Conservation (phyloP, 30 jellyfish, hydroid and myxozoan genomes). For the Morbakka virulenta region DNA sequence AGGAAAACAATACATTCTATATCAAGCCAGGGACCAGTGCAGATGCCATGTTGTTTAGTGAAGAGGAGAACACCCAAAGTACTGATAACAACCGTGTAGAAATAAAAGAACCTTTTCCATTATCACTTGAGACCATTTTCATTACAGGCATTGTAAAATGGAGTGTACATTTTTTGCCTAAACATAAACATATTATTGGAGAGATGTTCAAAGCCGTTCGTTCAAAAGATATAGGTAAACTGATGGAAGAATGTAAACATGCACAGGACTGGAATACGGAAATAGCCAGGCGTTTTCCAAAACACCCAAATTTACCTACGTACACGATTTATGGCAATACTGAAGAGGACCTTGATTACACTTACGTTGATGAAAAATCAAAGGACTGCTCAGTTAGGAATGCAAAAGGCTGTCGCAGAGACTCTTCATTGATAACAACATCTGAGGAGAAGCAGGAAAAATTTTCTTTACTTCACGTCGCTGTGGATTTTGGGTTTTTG, state of each 20-base stretch:
- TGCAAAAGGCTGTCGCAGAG: conserved; percentile 43
- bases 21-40: too few relatives aligned
- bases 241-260: conserved; percentile 9
- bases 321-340: conserved; percentile 40
- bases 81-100: too few relatives aligned
- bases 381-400: too few relatives aligned
- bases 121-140: conserved; percentile 21
- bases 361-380: conserved; percentile 35
- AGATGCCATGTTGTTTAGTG: too few relatives aligned
- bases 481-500: conserved; percentile 58
- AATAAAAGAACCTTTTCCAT: too few relatives aligned
- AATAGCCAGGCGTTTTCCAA: background rate
- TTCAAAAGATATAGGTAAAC: background rate
- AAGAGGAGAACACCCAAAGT: too few relatives aligned
- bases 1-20: too few relatives aligned
- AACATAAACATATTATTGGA: conserved; percentile 33
- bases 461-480: conserved; percentile 74
- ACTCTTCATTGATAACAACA: conserved; percentile 1
- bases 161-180: conserved; percentile 58
- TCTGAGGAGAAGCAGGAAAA: conserved; percentile 40
- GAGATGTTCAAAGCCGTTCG: conserved; percentile 63
- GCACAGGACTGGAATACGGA: conserved; percentile 66
- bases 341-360: conserved; percentile 54
- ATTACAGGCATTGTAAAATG: conserved; percentile 67
- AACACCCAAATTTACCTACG: background rate